Evolutionary conservation across 2,888 invertebrate species (phyloP).

Genomic region (Thelaira solivaga): DNA sequence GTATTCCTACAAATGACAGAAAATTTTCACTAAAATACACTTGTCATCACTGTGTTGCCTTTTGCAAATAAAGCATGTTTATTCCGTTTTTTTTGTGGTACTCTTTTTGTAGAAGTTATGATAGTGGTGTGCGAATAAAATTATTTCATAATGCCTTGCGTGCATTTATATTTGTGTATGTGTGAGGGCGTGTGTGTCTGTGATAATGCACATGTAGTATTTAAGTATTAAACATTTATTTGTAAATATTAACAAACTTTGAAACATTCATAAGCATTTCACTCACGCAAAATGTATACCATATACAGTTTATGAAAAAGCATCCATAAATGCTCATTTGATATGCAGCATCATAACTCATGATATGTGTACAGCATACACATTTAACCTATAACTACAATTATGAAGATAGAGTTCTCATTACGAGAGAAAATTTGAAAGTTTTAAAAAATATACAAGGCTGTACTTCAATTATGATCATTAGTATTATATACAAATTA

Average conservation of each 20-base stretch:
- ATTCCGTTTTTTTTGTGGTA: constrained; percentile 39
- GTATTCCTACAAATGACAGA: neutral
- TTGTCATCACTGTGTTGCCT: constrained; percentile 51
- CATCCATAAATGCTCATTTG: constrained; percentile 55
- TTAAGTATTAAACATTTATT: neutral
- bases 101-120: constrained; percentile 63
- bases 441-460: neutral
- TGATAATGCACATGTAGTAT: neutral
- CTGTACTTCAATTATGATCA: too few relatives aligned
- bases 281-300: constrained; percentile 22
- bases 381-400: constrained; percentile 1
- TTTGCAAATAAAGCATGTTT: constrained; percentile 45
- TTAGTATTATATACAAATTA: too few relatives aligned
- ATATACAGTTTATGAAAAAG: constrained; percentile 31
- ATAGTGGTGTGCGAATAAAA: constrained; percentile 71
- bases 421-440: constrained; percentile 1
- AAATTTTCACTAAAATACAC: constrained; percentile 48
- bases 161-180: neutral
- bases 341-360: constrained; percentile 51
- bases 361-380: constrained; percentile 15
- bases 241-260: neutral
- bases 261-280: neutral
- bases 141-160: constrained; percentile 69
- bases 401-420: too few relatives aligned
- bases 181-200: too few relatives aligned